A percentile compares a stretch with the other conserved stretches of the same genome.
Evolutionary conservation across 1,140 invertebrate genomes (phyloP).

Genomic region (Drosophila sp.): DNA sequence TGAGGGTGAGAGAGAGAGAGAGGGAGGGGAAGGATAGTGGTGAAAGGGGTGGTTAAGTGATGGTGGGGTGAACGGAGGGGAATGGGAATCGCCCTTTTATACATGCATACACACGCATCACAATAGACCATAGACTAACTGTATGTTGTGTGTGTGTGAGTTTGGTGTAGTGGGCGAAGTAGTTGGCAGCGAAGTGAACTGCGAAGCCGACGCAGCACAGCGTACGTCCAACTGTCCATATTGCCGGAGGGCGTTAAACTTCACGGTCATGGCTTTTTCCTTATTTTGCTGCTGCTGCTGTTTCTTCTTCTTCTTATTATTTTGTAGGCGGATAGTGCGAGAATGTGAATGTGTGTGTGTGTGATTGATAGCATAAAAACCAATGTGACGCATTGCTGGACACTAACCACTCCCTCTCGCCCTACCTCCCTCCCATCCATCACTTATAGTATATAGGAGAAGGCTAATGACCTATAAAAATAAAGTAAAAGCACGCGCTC

Average conservation of each 20-base stretch:
- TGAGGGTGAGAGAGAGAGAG: not conserved
- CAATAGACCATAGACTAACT: not conserved
- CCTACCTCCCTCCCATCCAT: conserved; percentile 1
- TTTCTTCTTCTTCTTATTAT: conserved; percentile 5
- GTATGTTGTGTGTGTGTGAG: not conserved
- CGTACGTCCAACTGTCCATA: conserved; percentile 32
- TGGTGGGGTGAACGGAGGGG: not conserved
- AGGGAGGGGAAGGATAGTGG: not conserved
- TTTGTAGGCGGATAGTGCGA: conserved; percentile 25
- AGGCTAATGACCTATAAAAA: conserved; percentile 79
- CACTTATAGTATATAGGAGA: not conserved
- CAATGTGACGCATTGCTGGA: conserved; percentile 69
- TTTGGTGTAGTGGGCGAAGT: conserved; percentile 19
- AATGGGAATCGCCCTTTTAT: conserved; percentile 17
- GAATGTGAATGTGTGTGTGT: conserved; percentile 22
- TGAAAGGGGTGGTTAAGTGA: conserved; percentile 5
- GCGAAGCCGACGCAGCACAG: conserved; percentile 17
- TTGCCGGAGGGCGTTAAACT: conserved; percentile 79
- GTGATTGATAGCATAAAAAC: conserved; percentile 69
- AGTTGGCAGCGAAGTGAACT: conserved; percentile 13
- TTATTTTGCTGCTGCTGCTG: conserved; percentile 51
- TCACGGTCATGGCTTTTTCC: conserved; percentile 82
- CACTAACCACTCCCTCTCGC: conserved; percentile 46
- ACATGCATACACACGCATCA: conserved; percentile 15
- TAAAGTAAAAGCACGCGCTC: conserved; percentile 57